Percentiles rank a stretch among this genome's conserved stretches.
These are phyloP conservation scores for Eupithecia subumbrata DNA, from an alignment of 2,888 invertebrate species.

Conservation along the genomic window DNA sequence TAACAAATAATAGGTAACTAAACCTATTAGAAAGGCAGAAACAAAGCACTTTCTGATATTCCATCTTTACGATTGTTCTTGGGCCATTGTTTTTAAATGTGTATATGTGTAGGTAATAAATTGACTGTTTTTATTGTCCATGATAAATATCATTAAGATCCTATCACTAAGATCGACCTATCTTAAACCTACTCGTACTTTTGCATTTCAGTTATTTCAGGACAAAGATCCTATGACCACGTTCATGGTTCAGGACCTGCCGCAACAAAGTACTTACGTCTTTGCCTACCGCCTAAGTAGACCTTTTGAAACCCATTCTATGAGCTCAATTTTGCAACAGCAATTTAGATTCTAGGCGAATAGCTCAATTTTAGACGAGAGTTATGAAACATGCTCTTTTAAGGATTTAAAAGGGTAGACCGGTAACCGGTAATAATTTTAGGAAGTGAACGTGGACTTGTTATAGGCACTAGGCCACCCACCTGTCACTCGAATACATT, in stretches of 20 bases:
- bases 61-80: constrained; percentile 36
- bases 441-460: constrained; percentile 46
- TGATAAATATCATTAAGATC: background rate
- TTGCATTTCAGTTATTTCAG: background rate
- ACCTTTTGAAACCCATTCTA: constrained; percentile 3
- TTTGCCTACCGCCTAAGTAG: background rate
- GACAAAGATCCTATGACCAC: no score
- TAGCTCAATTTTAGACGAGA: constrained; percentile 33
- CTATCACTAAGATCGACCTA: no score
- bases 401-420: constrained; percentile 49
- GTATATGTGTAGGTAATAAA: constrained; percentile 19
- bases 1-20: constrained; percentile 22
- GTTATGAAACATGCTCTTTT: constrained; percentile 27
- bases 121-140: constrained; percentile 11
- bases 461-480: constrained; percentile 12
- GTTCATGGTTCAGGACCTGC: background rate
- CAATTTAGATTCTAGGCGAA: constrained; percentile 52
- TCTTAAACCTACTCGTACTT: background rate
- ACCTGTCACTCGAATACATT: background rate
- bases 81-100: constrained; percentile 35
- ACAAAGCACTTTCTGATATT: constrained; percentile 36
- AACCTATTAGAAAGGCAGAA: constrained; percentile 36
- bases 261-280: background rate
- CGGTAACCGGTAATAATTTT: constrained; percentile 50
- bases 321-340: constrained; percentile 49